Evolutionary conservation across 2,888 invertebrate species (phyloP).

Genomic region (Globia sparganii): DNA sequence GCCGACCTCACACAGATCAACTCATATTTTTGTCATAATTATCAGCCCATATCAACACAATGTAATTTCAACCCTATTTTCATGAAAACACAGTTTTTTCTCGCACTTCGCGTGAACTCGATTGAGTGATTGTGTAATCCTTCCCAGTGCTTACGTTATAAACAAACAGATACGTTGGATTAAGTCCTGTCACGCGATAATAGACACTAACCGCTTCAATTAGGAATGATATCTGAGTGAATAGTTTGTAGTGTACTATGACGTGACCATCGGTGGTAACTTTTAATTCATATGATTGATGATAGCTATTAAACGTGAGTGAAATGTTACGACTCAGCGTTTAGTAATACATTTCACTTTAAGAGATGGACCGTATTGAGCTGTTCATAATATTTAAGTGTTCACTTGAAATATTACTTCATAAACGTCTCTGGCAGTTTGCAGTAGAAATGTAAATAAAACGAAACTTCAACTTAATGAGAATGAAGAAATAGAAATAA

Average conservation of each 20-base stretch:
- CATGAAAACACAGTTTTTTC: background rate
- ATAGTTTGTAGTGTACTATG: constrained; percentile 20
- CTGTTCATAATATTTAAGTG: constrained; percentile 24
- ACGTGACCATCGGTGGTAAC: constrained; percentile 44
- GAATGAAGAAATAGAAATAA: constrained; percentile 20
- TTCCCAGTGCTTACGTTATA: constrained; percentile 59
- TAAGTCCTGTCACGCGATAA: constrained; percentile 52
- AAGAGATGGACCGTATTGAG: constrained; percentile 8
- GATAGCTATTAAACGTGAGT: constrained; percentile 24
- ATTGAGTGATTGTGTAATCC: constrained; percentile 64
- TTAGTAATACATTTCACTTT: constrained; percentile 16
- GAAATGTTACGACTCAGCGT: constrained; percentile 34
- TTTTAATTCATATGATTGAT: constrained; percentile 63
- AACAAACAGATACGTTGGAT: constrained; percentile 60
- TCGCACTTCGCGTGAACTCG: constrained; percentile 11
- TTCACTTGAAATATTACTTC: constrained; percentile 35
- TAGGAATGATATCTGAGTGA: constrained; percentile 44
- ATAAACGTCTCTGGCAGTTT: constrained; percentile 10
- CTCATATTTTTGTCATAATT: constrained; percentile 67
- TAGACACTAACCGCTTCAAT: constrained; percentile 32
- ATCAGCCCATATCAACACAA: constrained; percentile 28
- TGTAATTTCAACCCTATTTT: constrained; percentile 42
- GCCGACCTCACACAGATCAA: constrained; percentile 50
- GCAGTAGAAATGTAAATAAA: constrained; percentile 30
- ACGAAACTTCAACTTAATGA: constrained; percentile 10